These are phyloP conservation scores for Yponomeuta evonymella DNA, from an alignment of 2,888 invertebrate species.

Conservation along the genomic window DNA sequence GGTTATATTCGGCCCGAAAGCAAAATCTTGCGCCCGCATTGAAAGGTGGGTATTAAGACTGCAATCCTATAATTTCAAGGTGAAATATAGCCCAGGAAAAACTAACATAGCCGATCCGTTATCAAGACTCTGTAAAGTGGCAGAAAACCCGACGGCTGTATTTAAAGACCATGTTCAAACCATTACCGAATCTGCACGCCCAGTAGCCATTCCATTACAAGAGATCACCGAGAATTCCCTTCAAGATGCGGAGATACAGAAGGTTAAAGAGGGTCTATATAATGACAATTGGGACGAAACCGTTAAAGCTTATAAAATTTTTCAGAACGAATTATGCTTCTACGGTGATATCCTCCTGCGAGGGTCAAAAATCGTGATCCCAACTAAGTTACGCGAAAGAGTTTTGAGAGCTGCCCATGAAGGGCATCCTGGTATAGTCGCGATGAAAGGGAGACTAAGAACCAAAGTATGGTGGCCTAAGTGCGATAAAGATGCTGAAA, in stretches of 20 bases:
- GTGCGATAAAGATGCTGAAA: too few relatives aligned
- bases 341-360: slow-evolving; percentile 26
- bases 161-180: not conserved
- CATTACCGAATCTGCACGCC: not conserved
- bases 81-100: too few relatives aligned
- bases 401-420: too few relatives aligned
- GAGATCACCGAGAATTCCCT: not conserved
- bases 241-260: slow-evolving; percentile 6
- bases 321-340: slow-evolving; percentile 33
- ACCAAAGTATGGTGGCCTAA: too few relatives aligned
- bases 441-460: too few relatives aligned
- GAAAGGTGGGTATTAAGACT: slow-evolving; percentile 37
- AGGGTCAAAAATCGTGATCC: too few relatives aligned
- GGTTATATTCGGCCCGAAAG: slow-evolving; percentile 13
- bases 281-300: not conserved
- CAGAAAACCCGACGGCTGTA: too few relatives aligned
- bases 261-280: slow-evolving; percentile 11
- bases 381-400: too few relatives aligned
- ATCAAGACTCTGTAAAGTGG: too few relatives aligned
- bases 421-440: too few relatives aligned
- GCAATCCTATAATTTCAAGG: too few relatives aligned
- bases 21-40: slow-evolving; percentile 37
- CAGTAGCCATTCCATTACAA: slow-evolving; percentile 8
- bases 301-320: slow-evolving; percentile 17
- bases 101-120: too few relatives aligned